phyloP scores from a whole-genome alignment of 2,113 vertebrate genomes.

The Diphyllodes magnificus region DNA sequence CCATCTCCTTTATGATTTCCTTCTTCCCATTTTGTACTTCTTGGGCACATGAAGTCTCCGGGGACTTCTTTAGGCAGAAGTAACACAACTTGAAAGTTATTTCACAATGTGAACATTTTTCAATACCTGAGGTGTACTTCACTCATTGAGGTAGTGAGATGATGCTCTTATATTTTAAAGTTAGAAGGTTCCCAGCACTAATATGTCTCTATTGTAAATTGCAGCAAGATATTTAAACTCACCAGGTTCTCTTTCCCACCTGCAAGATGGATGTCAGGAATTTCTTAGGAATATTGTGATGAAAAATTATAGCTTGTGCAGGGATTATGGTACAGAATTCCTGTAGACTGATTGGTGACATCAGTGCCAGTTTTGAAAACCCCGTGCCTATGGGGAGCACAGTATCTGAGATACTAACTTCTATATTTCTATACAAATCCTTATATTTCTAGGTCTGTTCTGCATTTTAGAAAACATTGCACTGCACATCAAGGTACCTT shows the following conservation, averaged over 20 bases:
- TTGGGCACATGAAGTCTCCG: background rate
- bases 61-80: background rate
- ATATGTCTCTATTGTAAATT: background rate
- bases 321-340: background rate
- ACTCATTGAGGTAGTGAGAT: background rate
- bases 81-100: background rate
- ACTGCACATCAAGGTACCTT: background rate
- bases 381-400: background rate
- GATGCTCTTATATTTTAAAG: background rate
- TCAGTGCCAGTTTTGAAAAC: background rate
- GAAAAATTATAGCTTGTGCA: background rate
- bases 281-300: background rate
- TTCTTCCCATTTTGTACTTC: background rate
- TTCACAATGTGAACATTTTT: background rate
- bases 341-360: background rate
- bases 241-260: background rate
- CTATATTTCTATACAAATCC: background rate
- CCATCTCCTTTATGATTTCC: background rate
- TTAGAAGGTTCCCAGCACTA: background rate
- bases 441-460: background rate
- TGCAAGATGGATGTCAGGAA: background rate
- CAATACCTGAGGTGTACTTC: background rate
- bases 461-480: background rate
- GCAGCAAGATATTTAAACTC: background rate
- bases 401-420: background rate